Conservation (phyloP, 2,888 invertebrate genomes). For the Shargacucullia verbasci region DNA sequence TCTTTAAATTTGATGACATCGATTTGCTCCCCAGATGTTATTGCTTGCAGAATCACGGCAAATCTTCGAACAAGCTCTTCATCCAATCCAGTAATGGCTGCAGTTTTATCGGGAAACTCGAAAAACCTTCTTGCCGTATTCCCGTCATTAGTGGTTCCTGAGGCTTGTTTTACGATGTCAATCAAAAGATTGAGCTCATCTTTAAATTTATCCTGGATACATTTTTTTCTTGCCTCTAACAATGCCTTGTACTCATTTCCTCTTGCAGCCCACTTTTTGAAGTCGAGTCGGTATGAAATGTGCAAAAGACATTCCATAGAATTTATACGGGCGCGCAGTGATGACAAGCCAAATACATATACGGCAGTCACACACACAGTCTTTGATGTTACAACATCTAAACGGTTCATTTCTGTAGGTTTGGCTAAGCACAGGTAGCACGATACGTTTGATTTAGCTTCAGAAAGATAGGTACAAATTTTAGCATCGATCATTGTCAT, state of each 20-base stretch:
- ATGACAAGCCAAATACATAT: constrained; percentile 1
- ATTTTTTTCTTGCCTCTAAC: background rate
- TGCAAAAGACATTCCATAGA: constrained; percentile 18
- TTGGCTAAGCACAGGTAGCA: constrained; percentile 1
- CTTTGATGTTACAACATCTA: constrained; percentile 1
- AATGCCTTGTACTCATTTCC: constrained; percentile 1
- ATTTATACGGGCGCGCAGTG: constrained; percentile 4
- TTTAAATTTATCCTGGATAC: constrained; percentile 10
- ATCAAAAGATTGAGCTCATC: constrained; percentile 16
- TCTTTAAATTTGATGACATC: too few species aligned
- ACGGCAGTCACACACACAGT: background rate
- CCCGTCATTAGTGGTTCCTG: constrained; percentile 26
- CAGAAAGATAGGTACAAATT: too few species aligned
- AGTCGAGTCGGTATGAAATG: constrained; percentile 13
- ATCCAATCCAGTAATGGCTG: constrained; percentile 39
- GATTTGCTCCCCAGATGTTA: too few species aligned
- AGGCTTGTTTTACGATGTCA: constrained; percentile 23
- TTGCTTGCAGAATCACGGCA: too few species aligned
- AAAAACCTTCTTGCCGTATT: constrained; percentile 23
- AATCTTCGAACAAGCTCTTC: constrained; percentile 1
- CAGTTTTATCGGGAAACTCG: constrained; percentile 38
- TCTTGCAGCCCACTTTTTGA: constrained; percentile 16
- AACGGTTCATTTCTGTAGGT: constrained; percentile 3
- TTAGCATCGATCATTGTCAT: too few species aligned
- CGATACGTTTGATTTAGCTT: too few species aligned